phyloP scores from a whole-genome alignment of 2,888 invertebrate species.

The Eilema depressum region DNA sequence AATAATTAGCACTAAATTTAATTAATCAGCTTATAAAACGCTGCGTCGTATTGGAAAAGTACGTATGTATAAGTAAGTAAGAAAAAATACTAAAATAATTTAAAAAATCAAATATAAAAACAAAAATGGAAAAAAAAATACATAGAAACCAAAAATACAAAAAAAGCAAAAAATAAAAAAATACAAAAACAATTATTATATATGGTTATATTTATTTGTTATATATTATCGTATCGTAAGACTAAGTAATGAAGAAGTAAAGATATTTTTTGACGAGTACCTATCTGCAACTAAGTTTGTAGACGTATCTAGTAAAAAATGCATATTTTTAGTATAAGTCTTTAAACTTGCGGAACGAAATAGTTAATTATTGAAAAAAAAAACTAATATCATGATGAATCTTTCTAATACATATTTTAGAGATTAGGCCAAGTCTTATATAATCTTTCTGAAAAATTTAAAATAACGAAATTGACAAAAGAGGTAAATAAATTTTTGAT shows the following conservation, averaged over 20 bases:
- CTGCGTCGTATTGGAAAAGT: background rate
- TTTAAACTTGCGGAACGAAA: background rate
- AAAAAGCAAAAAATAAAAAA: background rate
- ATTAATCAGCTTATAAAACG: background rate
- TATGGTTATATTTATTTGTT: too few relatives aligned
- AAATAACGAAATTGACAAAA: background rate
- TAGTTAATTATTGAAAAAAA: background rate
- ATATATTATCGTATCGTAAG: background rate
- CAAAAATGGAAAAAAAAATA: background rate
- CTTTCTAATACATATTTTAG: background rate
- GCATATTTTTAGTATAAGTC: too few relatives aligned
- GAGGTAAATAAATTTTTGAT: background rate
- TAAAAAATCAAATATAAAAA: background rate
- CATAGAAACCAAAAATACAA: background rate
- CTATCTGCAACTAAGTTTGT: too few relatives aligned
- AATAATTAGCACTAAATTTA: background rate
- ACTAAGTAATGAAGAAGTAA: background rate
- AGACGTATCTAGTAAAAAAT: too few relatives aligned
- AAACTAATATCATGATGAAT: background rate
- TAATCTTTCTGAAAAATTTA: background rate
- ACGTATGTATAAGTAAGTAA: background rate
- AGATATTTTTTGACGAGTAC: background rate
- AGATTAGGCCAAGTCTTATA: background rate
- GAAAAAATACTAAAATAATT: background rate
- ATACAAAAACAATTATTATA: background rate